These are phyloP conservation scores for Ochropacha duplaris DNA, from an alignment of 2,888 invertebrate genomes.

Conservation along the genomic window DNA sequence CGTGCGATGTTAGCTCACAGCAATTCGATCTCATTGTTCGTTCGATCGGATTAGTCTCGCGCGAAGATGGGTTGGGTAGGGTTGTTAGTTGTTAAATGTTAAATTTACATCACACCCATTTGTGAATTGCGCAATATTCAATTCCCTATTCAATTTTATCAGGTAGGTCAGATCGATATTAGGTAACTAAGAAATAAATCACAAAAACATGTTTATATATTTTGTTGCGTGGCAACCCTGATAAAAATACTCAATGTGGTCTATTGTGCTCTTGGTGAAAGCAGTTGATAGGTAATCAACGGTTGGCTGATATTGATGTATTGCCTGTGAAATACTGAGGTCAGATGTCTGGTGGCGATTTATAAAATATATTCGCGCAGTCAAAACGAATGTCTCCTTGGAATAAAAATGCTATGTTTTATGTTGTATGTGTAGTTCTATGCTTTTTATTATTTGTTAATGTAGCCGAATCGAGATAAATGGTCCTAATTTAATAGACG, in stretches of 20 bases:
- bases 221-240: not conserved
- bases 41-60: slow-evolving; percentile 70
- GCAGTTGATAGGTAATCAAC: slow-evolving; percentile 5
- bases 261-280: not conserved
- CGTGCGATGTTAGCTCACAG: slow-evolving; percentile 64
- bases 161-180: too few species aligned
- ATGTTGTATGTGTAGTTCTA: too few species aligned
- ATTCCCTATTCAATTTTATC: not conserved
- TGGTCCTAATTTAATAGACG: too few species aligned
- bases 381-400: not conserved
- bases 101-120: not conserved
- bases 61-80: slow-evolving; percentile 47
- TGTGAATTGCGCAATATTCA: not conserved
- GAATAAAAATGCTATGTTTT: not conserved
- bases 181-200: not conserved
- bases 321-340: not conserved
- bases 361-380: not conserved
- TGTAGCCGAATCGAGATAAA: not conserved
- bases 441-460: not conserved
- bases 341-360: not conserved
- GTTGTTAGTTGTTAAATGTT: not conserved
- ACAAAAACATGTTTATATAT: not conserved
- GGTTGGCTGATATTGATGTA: slow-evolving; percentile 3
- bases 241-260: not conserved
- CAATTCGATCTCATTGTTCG: slow-evolving; percentile 74